Conservation (phyloP, 2,888 invertebrate species). For the Aradus depressus region DNA sequence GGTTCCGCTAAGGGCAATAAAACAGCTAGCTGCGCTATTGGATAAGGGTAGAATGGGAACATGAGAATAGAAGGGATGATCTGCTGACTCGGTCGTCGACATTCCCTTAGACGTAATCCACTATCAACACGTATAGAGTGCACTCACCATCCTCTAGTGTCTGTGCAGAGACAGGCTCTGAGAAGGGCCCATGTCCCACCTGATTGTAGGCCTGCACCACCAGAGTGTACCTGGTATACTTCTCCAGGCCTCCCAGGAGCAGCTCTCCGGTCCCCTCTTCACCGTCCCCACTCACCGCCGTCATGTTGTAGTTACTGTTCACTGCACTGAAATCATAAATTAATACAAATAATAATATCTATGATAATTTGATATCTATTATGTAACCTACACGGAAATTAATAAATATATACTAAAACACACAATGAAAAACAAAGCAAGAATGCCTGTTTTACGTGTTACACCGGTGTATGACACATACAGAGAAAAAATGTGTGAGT, state of each 20-base stretch:
- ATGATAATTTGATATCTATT: background rate
- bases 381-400: background rate
- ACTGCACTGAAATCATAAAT: constrained; percentile 17
- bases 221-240: constrained; percentile 55
- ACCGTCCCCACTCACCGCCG: constrained; percentile 54
- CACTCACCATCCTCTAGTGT: constrained; percentile 60
- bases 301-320: constrained; percentile 48
- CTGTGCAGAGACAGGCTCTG: constrained; percentile 54
- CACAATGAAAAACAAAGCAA: too few species aligned
- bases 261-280: constrained; percentile 56
- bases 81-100: too few species aligned
- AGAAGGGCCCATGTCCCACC: constrained; percentile 59
- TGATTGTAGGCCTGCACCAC: constrained; percentile 65
- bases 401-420: background rate
- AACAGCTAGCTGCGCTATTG: too few species aligned
- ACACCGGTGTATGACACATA: too few species aligned
- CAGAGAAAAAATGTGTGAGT: too few species aligned
- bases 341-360: too few species aligned
- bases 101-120: too few species aligned
- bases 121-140: too few species aligned
- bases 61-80: too few species aligned
- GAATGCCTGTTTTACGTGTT: too few species aligned
- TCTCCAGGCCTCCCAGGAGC: constrained; percentile 49
- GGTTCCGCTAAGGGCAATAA: too few species aligned
- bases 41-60: too few species aligned